phyloP scores from a whole-genome alignment of 2,888 invertebrate species.

The Perizoma affinitatum region DNA sequence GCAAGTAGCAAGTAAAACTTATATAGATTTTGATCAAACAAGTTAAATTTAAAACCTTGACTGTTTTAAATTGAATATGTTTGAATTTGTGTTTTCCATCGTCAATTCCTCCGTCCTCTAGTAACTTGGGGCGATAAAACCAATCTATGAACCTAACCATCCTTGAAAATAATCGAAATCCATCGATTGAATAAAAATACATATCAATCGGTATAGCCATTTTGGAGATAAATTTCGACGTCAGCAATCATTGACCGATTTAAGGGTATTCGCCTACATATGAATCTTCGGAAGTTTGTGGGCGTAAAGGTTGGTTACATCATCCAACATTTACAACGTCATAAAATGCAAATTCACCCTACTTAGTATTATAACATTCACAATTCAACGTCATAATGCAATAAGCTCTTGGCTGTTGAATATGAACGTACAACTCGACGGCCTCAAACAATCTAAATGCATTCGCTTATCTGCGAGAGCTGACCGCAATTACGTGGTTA shows the following conservation, averaged over 20 bases:
- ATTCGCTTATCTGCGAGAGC: conserved; percentile 29
- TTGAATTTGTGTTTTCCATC: not conserved
- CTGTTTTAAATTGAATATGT: too few species aligned
- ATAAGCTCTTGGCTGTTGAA: conserved; percentile 23
- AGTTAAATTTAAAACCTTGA: too few species aligned
- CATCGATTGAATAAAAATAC: too few species aligned
- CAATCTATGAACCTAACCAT: too few species aligned
- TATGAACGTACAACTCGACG: conserved; percentile 37
- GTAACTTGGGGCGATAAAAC: too few species aligned
- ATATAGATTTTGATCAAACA: too few species aligned
- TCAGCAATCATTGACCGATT: conserved; percentile 57
- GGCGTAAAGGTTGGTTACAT: conserved; percentile 75
- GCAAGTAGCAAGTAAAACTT: conserved; percentile 6
- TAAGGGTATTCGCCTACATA: conserved; percentile 61
- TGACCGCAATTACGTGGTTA: conserved; percentile 24
- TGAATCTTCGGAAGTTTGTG: conserved; percentile 53
- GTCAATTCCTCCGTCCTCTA: not conserved
- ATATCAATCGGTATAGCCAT: too few species aligned
- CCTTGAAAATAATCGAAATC: too few species aligned
- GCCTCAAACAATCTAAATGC: conserved; percentile 38
- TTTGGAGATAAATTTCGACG: too few species aligned
- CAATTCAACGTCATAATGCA: conserved; percentile 37
- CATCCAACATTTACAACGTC: conserved; percentile 46
- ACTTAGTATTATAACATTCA: conserved; percentile 28
- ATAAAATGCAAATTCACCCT: conserved; percentile 41